Conservation (phyloP, 2,797 vertebrate genomes). For the Typhlichthys subterraneus region DNA sequence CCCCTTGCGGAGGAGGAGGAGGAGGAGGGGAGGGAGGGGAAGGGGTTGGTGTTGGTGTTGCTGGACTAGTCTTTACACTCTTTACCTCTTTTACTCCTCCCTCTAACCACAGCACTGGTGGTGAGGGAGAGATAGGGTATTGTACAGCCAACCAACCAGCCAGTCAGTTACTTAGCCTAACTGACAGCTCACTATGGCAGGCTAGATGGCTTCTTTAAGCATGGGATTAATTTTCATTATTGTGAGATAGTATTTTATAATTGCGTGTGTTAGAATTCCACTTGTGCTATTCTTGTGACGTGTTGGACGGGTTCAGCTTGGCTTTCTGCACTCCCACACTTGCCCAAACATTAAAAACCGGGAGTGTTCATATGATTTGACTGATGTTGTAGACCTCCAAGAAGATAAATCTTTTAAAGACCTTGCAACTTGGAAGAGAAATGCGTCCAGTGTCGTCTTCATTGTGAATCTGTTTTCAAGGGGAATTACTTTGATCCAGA, state of each 20-base stretch:
- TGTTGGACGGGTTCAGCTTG: slow-evolving; percentile 20
- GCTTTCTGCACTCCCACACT: slow-evolving; percentile 17
- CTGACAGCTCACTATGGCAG: slow-evolving; percentile 29
- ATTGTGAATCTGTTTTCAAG: slow-evolving; percentile 5
- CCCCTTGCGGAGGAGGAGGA: slow-evolving; percentile 2
- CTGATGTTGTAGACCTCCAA: slow-evolving; percentile 17
- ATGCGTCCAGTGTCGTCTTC: slow-evolving; percentile 3
- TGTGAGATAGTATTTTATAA: too few species aligned
- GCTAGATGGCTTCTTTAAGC: slow-evolving; percentile 8
- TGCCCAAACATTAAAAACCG: slow-evolving; percentile 24
- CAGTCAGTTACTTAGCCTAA: slow-evolving; percentile 31
- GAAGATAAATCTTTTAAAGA: slow-evolving; percentile 33
- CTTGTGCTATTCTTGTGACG: slow-evolving; percentile 13
- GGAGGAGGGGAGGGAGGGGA: background rate
- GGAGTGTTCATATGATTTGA: slow-evolving; percentile 28
- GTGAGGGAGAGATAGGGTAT: slow-evolving; percentile 48
- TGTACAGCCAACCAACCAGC: slow-evolving; percentile 19
- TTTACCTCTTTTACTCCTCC: slow-evolving; percentile 39
- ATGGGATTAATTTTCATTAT: background rate
- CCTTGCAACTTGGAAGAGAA: slow-evolving; percentile 42
- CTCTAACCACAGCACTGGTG: slow-evolving; percentile 40
- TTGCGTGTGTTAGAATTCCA: slow-evolving; percentile 8
- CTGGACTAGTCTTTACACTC: slow-evolving; percentile 42
- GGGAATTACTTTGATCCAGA: slow-evolving; percentile 2
- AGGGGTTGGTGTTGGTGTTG: too few species aligned